Conservation (phyloP, 2,797 vertebrate species). For the Rhinatrema bivittatum region DNA sequence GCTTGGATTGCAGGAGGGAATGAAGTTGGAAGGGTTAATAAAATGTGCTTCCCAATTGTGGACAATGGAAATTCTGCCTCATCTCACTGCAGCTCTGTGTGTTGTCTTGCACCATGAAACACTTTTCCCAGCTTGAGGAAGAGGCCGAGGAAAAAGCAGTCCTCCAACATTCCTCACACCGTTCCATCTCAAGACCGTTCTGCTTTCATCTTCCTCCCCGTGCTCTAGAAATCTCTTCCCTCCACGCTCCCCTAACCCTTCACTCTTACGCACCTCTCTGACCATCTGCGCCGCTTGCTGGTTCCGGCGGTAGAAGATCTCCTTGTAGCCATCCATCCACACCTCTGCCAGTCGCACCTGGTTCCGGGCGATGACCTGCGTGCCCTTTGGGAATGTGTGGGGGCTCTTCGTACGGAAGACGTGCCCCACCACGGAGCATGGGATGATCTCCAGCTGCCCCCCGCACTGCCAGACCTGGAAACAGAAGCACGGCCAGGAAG, state of each 20-base stretch:
- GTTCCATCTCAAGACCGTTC: too few species aligned
- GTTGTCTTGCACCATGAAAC: too few species aligned
- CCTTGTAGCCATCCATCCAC: slow-evolving; percentile 90
- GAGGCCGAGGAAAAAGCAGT: too few species aligned
- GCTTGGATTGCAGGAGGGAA: neutral
- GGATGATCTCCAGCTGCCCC: slow-evolving; percentile 88
- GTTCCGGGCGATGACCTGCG: slow-evolving; percentile 84
- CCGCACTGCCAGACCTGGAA: slow-evolving; percentile 93
- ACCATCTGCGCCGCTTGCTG: slow-evolving; percentile 74
- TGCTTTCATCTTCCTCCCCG: too few species aligned
- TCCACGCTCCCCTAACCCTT: too few species aligned
- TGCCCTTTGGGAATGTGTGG: slow-evolving; percentile 91
- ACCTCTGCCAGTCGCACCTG: slow-evolving; percentile 91
- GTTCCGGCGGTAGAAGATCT: slow-evolving; percentile 83
- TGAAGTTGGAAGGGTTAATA: too few species aligned
- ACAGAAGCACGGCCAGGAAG: too few species aligned
- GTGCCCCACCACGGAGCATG: slow-evolving; percentile 92
- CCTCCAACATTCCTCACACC: too few species aligned
- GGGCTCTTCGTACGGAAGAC: slow-evolving; percentile 94
- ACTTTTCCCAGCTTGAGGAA: too few species aligned
- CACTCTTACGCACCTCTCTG: slow-evolving; percentile 59
- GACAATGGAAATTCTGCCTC: too few species aligned
- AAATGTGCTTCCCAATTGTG: neutral
- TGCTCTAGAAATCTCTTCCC: too few species aligned
- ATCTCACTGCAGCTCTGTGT: neutral